These are phyloP conservation scores for Cecropterus lyciades DNA, from an alignment of 1,140 invertebrate species.

Conservation along the genomic window DNA sequence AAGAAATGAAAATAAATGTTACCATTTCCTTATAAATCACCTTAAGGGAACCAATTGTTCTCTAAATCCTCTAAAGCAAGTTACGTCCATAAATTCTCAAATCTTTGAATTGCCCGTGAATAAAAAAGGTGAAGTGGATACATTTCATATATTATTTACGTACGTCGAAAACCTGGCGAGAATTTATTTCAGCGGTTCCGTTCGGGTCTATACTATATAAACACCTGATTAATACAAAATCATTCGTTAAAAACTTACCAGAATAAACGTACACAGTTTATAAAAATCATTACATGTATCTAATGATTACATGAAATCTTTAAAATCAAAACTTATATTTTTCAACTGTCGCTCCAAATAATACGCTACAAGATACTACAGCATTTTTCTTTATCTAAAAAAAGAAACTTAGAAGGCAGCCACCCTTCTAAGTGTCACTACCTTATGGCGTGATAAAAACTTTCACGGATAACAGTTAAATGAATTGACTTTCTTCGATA, in stretches of 20 bases:
- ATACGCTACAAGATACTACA: too few species aligned
- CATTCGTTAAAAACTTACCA: too few species aligned
- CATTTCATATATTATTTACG: conserved; percentile 14
- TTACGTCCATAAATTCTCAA: conserved; percentile 2
- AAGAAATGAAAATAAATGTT: too few species aligned
- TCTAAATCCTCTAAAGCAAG: conserved; percentile 2
- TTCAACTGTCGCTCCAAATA: too few species aligned
- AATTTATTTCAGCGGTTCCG: neutral
- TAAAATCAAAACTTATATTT: too few species aligned
- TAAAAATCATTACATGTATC: too few species aligned
- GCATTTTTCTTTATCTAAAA: too few species aligned
- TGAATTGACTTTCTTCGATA: conserved; percentile 52
- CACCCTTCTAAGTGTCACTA: conserved; percentile 27
- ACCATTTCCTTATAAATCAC: too few species aligned
- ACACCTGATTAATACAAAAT: neutral
- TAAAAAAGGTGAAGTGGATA: conserved; percentile 15
- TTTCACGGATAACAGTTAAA: conserved; percentile 53
- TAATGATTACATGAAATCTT: too few species aligned
- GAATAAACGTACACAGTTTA: too few species aligned
- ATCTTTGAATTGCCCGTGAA: neutral
- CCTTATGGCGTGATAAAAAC: conserved; percentile 45
- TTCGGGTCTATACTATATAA: neutral
- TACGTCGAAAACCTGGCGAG: neutral
- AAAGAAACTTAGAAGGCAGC: too few species aligned
- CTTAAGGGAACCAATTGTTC: conserved; percentile 4